A percentile compares a stretch with the other conserved stretches of the same genome.
phyloP scores from a whole-genome alignment of 37 sponge, comb jelly and placozoan species.

The Cladorhizidae sp. region DNA sequence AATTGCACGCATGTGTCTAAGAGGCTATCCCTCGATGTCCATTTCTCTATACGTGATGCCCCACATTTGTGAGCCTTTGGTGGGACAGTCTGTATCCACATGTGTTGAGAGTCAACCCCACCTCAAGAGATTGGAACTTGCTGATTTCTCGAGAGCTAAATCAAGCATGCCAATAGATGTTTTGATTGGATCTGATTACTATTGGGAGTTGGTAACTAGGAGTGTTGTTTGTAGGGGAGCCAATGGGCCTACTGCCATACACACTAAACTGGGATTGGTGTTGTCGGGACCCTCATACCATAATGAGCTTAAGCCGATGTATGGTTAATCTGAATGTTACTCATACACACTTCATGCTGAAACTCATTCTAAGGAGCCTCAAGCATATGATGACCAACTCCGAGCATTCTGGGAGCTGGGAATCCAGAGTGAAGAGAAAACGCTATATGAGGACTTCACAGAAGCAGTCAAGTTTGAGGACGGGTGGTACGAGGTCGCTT shows the following conservation, averaged over 20 bases:
- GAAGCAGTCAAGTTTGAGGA: conserved; percentile 1
- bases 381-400: conserved; percentile 6
- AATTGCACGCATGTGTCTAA: conserved; percentile 25
- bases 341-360: conserved; percentile 14
- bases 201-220: conserved; percentile 12
- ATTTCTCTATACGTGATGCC: conserved; percentile 29
- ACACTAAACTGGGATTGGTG: conserved; percentile 56
- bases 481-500: conserved; percentile 8
- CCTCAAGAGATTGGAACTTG: conserved; percentile 38
- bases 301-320: not conserved
- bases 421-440: conserved; percentile 16
- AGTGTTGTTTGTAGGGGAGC: conserved; percentile 4
- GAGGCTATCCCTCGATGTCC: conserved; percentile 8
- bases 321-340: conserved; percentile 20
- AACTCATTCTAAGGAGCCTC: not conserved
- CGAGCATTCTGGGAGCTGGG: conserved; percentile 49
- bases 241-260: conserved; percentile 42
- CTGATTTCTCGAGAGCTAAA: conserved; percentile 14
- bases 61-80: conserved; percentile 56
- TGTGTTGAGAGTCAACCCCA: conserved; percentile 4
- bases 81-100: conserved; percentile 4
- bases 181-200: conserved; percentile 11
- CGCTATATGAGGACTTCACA: conserved; percentile 25
- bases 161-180: conserved; percentile 14
- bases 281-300: conserved; percentile 32